Evolutionary conservation across 1,140 invertebrate genomes (phyloP).

Genomic region (Drosophila grimshawi): DNA sequence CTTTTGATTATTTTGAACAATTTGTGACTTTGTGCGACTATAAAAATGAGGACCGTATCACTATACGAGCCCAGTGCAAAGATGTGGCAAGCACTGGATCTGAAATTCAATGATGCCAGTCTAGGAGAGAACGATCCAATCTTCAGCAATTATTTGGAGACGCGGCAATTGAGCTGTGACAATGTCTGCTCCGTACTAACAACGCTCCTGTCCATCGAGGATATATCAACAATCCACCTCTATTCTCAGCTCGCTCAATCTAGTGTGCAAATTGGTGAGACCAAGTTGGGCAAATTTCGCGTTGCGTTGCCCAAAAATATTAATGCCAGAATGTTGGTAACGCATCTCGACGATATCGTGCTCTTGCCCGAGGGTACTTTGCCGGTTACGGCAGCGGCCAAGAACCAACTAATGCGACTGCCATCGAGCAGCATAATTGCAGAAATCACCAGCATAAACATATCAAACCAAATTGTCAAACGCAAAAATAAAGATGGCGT

Average conservation of each 20-base stretch:
- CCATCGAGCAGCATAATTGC: not conserved
- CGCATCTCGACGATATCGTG: constrained; percentile 59
- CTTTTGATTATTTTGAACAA: not conserved
- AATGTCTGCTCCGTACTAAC: constrained; percentile 47
- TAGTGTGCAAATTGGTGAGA: not conserved
- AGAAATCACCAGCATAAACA: not conserved
- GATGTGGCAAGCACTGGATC: constrained; percentile 29
- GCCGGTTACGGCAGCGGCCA: not conserved
- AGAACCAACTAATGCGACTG: not conserved
- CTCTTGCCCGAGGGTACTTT: constrained; percentile 54
- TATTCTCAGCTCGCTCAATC: constrained; percentile 36
- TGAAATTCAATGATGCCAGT: constrained; percentile 35
- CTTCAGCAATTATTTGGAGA: constrained; percentile 36
- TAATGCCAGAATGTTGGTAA: constrained; percentile 18
- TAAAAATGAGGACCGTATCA: constrained; percentile 9
- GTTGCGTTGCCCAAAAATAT: not conserved
- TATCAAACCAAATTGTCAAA: too few relatives aligned
- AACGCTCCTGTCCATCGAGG: constrained; percentile 50
- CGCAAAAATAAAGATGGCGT: not conserved
- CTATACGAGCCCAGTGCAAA: constrained; percentile 37
- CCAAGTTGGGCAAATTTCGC: not conserved
- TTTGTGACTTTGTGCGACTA: not conserved
- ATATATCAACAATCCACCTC: constrained; percentile 37
- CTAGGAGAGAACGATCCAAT: constrained; percentile 1
- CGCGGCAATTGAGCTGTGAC: constrained; percentile 21